Base-by-base conservation (phyloP, 1,140 invertebrate species). In the Drosophila athabasca region DNA sequence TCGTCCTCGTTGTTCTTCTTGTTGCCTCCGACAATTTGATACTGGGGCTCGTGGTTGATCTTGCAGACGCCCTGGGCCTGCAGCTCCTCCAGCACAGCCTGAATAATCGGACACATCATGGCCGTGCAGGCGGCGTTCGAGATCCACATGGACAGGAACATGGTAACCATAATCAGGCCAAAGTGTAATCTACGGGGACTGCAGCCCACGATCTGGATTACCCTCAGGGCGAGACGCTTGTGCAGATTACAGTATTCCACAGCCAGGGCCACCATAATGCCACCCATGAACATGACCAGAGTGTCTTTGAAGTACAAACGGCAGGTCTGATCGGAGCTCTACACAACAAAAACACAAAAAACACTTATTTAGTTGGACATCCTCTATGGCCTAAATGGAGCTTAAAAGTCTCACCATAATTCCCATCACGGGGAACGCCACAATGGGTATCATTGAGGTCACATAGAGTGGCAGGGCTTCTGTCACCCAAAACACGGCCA, bases 161-260 rank as follows among this genome's bases (percentile, higher is more conserved):
- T 96, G 0, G 96, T 96, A 0, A 96, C 96, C 17, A 93, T 91
- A 78, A 96, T 95, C 6, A 97, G 92, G 1, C 96, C 96, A 58
- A 95, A 94, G 81, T 96, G 95, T 50, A 97, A 91, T 82, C 94
- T 93, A 57, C 93, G 92, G 70, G 95, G 95, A 62, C 94, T 95
- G 87, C 95, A 95, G 35, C 97, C 97, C 41, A 97, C 94, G 8
- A 95, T 92, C 52, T 95, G 94, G 53, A 98, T 95, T 6, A 96
- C 95, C 70, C 94, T 94, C 19, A 98, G 91, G 0, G 97, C 97
- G 2, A 98, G 94, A 64, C 97, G 93, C 82, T 96, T 95, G 73
- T 98, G 97, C 5, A 98, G 91, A 85, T 96, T 95, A 59, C 95
- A 95, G 77, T 97, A 95, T 92, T 98, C 96, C 2, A 98, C 95